A percentile compares a stretch with the other conserved stretches of the same genome.
Conservation (phyloP, 2,113 vertebrate genomes). For the Aptenodytes forsteri region DNA sequence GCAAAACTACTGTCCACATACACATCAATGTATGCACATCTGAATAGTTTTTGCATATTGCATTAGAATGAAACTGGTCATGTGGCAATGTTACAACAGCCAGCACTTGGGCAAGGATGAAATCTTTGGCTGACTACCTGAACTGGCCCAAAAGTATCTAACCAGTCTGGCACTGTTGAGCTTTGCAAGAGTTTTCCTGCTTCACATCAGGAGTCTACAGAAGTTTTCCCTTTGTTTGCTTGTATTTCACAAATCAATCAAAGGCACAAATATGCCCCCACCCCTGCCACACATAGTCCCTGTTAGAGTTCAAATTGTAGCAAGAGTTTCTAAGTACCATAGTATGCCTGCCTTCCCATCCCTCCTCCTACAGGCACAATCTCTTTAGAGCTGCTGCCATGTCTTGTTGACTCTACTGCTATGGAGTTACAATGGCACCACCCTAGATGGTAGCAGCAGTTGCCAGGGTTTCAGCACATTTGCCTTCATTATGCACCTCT, state of each 20-base stretch:
- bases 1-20: background rate
- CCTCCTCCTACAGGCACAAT: background rate
- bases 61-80: background rate
- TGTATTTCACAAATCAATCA: background rate
- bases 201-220: background rate
- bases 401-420: background rate
- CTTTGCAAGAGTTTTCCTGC: background rate
- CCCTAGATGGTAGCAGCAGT: fast-evolving
- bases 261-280: background rate
- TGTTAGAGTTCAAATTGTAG: background rate
- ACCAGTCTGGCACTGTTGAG: fast-evolving
- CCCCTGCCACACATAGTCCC: background rate
- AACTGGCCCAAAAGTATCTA: background rate
- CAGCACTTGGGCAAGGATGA: background rate
- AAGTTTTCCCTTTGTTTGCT: background rate
- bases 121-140: background rate
- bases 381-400: background rate
- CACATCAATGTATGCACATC: too few species aligned
- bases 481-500: background rate
- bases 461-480: background rate
- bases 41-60: background rate
- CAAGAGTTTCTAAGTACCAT: background rate
- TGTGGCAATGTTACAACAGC: background rate
- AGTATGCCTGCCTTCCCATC: background rate
- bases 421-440: background rate